Conservation (phyloP, 2,888 invertebrate species). For the Calameuta idolon region DNA sequence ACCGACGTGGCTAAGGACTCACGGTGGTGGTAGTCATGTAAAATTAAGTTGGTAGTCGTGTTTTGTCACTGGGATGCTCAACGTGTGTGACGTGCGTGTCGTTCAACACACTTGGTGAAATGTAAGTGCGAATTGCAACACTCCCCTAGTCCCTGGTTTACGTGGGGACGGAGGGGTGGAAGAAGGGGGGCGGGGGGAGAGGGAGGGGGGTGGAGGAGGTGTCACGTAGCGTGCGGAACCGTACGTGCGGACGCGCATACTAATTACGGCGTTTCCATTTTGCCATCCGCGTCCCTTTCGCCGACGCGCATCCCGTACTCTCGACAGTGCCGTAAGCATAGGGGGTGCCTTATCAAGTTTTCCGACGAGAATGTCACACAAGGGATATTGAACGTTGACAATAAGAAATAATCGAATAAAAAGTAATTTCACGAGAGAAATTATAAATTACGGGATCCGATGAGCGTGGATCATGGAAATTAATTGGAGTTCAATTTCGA, state of each 20-base stretch:
- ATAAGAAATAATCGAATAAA: neutral
- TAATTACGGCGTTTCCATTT: constrained; percentile 64
- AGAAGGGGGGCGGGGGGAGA: constrained; percentile 30
- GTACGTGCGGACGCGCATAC: constrained; percentile 62
- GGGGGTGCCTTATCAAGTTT: neutral
- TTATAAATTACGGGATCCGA: neutral
- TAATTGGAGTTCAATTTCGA: neutral
- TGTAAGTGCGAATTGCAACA: constrained; percentile 78
- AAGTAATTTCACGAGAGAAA: no score
- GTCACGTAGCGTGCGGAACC: constrained; percentile 55
- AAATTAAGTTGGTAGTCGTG: neutral
- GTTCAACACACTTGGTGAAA: constrained; percentile 70
- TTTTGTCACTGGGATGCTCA: neutral
- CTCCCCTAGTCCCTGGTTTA: constrained; percentile 70
- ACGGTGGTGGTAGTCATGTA: neutral
- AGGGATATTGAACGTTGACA: neutral
- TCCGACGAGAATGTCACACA: neutral
- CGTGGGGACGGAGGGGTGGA: constrained; percentile 30
- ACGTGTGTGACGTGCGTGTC: neutral
- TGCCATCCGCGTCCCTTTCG: constrained; percentile 22
- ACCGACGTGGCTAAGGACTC: neutral
- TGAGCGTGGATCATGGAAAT: neutral
- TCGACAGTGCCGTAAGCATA: neutral
- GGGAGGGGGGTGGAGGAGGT: constrained; percentile 37
- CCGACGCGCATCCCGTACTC: neutral